Base-by-base conservation (phyloP, 1,140 invertebrate species). In the Agraylea sexmaculata region DNA sequence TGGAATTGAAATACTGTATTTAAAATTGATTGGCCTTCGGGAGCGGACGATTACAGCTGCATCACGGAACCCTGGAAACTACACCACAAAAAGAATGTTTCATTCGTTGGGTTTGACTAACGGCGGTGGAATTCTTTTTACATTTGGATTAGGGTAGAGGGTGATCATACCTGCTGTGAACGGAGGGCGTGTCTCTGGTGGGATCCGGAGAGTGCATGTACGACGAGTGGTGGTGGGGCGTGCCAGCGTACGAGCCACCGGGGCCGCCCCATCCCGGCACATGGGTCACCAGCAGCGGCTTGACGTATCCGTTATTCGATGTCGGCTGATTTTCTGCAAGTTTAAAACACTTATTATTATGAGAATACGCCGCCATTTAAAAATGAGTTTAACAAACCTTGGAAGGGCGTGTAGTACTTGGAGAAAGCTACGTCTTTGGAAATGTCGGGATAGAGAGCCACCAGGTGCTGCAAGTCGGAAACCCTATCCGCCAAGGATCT, bases 331-430 rank as follows among this genome's bases (percentile, higher is more conserved):
- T 80, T 49, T 80, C 80, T 80, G 53, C 25, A 54, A 42, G 49
- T 13, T 21, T 5, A 4, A 35, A 17, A 35, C 4, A 17, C 4
- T 4, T 7, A 18, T 5, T 18, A 36, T 11, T 36, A 13, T 27
- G 23, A 8, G 11, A 15, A 10, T 32, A 12, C 30, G 6, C 21
- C 17, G 22, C 8, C n/a, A n/a, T 25, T 25, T 25, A 6, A 7
- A 7, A 25, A 25, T 25, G n/a, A 25, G n/a, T 7, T 25, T 25
- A 25, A 25, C 23, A 25, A 6, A 81, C 78, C 78, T 65, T 71
- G 62, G 58, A 77, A 75, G 16, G 80, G 81, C 5, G 88, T 89
- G 54, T 92, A 95, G 59, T 93, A 96, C 61, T 89, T 92, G 25
- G 75, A 73, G 62, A 96, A 96, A 1, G 85, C 87, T 38, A 78